Evolutionary conservation across 2,888 invertebrate species (phyloP), one percentile per base, ranked within the genome.

Genomic region (Cataglyphis rosenhaueri): DNA sequence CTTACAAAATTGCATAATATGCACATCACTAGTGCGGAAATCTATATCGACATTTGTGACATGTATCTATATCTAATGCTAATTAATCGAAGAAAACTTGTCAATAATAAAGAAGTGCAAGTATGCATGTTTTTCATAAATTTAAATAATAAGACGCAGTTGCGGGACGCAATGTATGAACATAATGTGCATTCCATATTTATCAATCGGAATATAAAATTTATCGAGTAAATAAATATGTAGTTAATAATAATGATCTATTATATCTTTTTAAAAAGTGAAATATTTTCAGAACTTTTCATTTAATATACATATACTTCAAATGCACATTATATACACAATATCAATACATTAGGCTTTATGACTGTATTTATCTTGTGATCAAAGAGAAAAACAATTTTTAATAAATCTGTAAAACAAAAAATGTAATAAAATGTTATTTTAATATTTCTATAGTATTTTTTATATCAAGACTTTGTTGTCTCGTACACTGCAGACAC

Each of bases 311-410:
- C 41, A 4, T 6, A 57, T n/a, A 38, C 15, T 21, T 32, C 57
- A 71, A 71, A 70, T 71, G n/a, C 21, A 76, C n/a, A 68, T 74
- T 75, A 66, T 75, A 32, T 38, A 25, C 1, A 78, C 8, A 70
- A 1, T 29, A 78, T 78, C 25, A 44, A 41, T 38, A 64, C 8
- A 35, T 75, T 65, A 52, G 18, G 8, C 38, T 68, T 57, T 57
- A 4, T 6, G 6, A 38, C 2, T 29, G 29, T 1, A 41, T 12
- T 29, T 29, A 29, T 41, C 10, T 32, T 18, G 8, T 25, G 21
- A 59, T 32, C n/a, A 6, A 70, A 78, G 15, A 12, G 15, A 35
- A n/a, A 52, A 55, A 55, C 44, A 25, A 9, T 25, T 6, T n/a
- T 57, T 18, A 35, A 78, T 29, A n/a, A 41, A 76, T 2, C 29